Conservation (phyloP, 2,888 invertebrate species). For the Hetaerina titia region DNA sequence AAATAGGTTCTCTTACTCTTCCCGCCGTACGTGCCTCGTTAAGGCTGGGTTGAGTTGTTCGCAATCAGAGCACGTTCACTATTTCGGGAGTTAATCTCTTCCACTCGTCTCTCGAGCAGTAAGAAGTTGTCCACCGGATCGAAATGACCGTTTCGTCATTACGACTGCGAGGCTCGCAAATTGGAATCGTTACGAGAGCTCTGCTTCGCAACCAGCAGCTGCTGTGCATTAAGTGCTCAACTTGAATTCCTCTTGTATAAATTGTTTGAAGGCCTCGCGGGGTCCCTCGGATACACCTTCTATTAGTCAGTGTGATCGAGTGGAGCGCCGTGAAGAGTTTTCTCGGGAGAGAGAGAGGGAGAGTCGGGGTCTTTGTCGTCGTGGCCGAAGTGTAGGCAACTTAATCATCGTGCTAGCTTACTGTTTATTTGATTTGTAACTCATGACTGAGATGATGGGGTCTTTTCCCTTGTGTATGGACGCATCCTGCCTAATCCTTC, state of each 20-base stretch:
- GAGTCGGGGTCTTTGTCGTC: no score
- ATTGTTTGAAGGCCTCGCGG: slow-evolving; percentile 19
- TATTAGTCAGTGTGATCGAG: background rate
- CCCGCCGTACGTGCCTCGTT: background rate
- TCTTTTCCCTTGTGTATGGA: no score
- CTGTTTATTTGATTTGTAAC: no score
- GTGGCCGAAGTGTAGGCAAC: no score
- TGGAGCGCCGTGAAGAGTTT: background rate
- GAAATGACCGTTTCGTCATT: slow-evolving; percentile 18
- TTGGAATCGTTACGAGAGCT: slow-evolving; percentile 44
- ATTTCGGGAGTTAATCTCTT: slow-evolving; percentile 54
- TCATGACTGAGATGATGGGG: no score
- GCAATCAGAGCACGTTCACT: slow-evolving; percentile 46
- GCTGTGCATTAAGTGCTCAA: background rate
- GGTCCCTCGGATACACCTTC: background rate
- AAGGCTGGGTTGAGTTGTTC: background rate
- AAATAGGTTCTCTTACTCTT: background rate
- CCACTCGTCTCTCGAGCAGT: background rate
- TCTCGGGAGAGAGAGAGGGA: no score
- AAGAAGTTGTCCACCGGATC: background rate
- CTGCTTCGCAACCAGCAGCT: slow-evolving; percentile 10
- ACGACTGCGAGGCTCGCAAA: slow-evolving; percentile 40
- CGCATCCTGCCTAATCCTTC: no score
- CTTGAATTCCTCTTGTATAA: slow-evolving; percentile 19
- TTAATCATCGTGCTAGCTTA: no score